Evolutionary conservation across 2,888 invertebrate species (phyloP).

Genomic region (Pollenia angustigena): DNA sequence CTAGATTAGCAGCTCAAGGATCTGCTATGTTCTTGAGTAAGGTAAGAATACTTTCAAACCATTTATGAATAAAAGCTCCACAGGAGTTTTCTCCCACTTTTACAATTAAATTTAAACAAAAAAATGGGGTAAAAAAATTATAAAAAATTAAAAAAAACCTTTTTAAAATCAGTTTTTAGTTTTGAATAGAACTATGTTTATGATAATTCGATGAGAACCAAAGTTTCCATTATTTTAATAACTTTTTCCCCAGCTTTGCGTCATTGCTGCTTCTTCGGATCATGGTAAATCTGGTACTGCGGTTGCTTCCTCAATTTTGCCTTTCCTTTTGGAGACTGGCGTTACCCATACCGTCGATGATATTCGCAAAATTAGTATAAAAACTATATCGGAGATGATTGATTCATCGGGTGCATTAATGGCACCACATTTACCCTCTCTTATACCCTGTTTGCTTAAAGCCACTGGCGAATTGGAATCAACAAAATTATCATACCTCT

Average conservation of each 20-base stretch:
- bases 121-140: too few relatives aligned
- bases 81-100: too few relatives aligned
- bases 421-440: constrained; percentile 91
- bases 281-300: constrained; percentile 90
- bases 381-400: constrained; percentile 94
- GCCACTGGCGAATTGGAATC: constrained; percentile 95
- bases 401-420: constrained; percentile 91
- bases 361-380: constrained; percentile 91
- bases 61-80: too few relatives aligned
- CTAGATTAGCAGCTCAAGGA: constrained; percentile 89
- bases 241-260: constrained; percentile 86
- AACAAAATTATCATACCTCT: constrained; percentile 91
- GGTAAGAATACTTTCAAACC: constrained; percentile 83
- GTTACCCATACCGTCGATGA: constrained; percentile 91
- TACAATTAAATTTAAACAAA: too few relatives aligned
- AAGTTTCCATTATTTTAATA: not conserved
- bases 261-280: constrained; percentile 88
- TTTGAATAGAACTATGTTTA: too few relatives aligned
- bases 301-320: constrained; percentile 90
- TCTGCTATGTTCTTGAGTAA: constrained; percentile 90
- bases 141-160: too few relatives aligned
- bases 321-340: constrained; percentile 91
- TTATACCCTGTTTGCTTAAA: constrained; percentile 93
- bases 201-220: too few relatives aligned
- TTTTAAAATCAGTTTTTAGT: too few relatives aligned